Evolutionary conservation across 1,140 invertebrate species (phyloP).

Genomic region (Microvelia longipes): DNA sequence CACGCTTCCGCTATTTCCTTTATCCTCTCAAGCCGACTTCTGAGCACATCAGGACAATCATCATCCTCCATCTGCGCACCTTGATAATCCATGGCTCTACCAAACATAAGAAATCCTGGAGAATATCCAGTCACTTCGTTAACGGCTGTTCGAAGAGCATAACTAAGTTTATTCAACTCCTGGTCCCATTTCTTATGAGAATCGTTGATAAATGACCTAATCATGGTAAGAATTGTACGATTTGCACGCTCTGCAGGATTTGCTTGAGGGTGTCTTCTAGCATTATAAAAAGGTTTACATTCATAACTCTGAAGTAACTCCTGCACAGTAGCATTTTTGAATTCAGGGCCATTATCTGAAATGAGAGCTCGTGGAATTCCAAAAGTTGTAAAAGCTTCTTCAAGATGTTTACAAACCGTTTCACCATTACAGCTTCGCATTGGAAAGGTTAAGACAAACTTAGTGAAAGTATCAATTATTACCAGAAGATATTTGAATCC

Average conservation of each 20-base stretch:
- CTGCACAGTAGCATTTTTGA: neutral
- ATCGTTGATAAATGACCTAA: neutral
- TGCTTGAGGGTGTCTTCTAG: neutral
- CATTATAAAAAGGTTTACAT: neutral
- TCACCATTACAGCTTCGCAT: slow-evolving; percentile 7
- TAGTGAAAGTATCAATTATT: slow-evolving; percentile 28
- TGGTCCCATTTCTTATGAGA: neutral
- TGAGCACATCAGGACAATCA: neutral
- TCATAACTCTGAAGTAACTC: neutral
- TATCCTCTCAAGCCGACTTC: neutral
- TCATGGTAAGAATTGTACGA: neutral
- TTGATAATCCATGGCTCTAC: neutral
- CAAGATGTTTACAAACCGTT: neutral
- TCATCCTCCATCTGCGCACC: neutral
- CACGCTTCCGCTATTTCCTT: neutral
- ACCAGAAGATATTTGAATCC: slow-evolving; percentile 29
- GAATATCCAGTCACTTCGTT: neutral
- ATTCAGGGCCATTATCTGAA: neutral
- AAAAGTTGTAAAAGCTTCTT: neutral
- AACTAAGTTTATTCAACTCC: neutral
- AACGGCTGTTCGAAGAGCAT: neutral
- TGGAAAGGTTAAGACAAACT: slow-evolving; percentile 27
- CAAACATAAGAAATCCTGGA: neutral
- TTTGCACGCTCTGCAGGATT: neutral
- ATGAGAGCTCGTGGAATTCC: neutral